phyloP scores from a whole-genome alignment of 1,140 invertebrate genomes.

The Sycobia sp. region DNA sequence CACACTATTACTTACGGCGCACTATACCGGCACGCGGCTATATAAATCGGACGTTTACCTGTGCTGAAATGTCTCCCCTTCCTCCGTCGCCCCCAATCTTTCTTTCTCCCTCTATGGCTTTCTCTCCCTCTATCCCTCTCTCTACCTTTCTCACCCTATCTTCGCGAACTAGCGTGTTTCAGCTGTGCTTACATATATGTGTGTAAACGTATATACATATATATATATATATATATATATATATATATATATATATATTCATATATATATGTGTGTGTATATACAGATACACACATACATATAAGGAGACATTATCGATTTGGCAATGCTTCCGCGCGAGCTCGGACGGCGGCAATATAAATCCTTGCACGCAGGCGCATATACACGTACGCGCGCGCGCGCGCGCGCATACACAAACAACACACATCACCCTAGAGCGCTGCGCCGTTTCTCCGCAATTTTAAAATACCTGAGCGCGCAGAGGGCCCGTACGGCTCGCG shows the following conservation, averaged over 20 bases:
- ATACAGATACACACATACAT: no score
- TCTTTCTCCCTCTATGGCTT: no score
- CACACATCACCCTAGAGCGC: not conserved
- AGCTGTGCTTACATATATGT: no score
- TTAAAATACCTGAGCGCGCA: slow-evolving; percentile 3
- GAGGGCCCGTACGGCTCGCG: no score
- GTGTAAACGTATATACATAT: no score
- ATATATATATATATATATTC: no score
- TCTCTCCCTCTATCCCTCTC: not conserved
- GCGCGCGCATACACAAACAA: not conserved
- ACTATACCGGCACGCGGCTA: not conserved
- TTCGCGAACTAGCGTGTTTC: not conserved
- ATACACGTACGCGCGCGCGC: not conserved
- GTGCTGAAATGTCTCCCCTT: slow-evolving; percentile 1
- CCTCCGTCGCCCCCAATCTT: no score
- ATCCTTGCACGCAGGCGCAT: not conserved
- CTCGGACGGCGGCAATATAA: not conserved
- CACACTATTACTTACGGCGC: no score
- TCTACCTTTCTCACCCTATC: not conserved
- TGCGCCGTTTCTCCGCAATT: not conserved
- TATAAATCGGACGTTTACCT: slow-evolving; percentile 17
- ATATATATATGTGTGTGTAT: no score
- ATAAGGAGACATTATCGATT: slow-evolving; percentile 24
- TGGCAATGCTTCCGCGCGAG: not conserved
- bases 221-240: no score